Evolutionary conservation across 2,797 vertebrate species (phyloP), one percentile per base, ranked within the genome.

Genomic region (Notamacropus eugenii): DNA sequence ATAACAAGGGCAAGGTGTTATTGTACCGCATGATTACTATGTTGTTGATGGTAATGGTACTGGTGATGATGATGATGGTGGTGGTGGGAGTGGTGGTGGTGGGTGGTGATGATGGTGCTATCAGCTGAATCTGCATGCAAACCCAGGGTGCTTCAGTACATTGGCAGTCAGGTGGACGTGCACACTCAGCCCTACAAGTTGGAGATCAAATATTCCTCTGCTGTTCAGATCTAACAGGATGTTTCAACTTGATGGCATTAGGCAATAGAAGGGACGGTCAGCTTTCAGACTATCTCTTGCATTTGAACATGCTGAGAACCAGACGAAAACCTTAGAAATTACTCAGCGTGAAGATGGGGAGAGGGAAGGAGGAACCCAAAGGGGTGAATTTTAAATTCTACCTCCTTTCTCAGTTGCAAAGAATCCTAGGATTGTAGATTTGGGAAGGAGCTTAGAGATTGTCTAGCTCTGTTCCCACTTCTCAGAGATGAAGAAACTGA

Each of bases 1-100:
- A 96, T 31, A 96, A 96, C 95, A 97, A 92, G 94, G 59, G 90
- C 50, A 93, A 97, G 96, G 98, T 98, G 97, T 96, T 94, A 97
- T 94, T 0, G 1, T 96, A 96, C 97, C 95, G 96, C 93, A 55
- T 97, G 57, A 95, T 95, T 91, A 97, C 97, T 96, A 96, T 98
- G 96, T 92, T 90, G 91, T 95, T 96, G 94, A 93, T 28, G 54
- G 62, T 82, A 96, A 96, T 97, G 74, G 92, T 95, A 96, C 97
- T 94, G 74, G 74, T 82, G 74, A 82, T 46, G 40, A 46, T 46
- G 74, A 0, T 82, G 67, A 34, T n/a, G 62, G 13, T 58, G 27
- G 8, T 58, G 16, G 57, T 27, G 12, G 58, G 40, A 5, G 67
- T 82, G 62, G n/a, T 74, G 13, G 34, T 67, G 58, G 9, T 34